Base-by-base conservation (phyloP, 2,113 vertebrate species). In the Parus major region DNA sequence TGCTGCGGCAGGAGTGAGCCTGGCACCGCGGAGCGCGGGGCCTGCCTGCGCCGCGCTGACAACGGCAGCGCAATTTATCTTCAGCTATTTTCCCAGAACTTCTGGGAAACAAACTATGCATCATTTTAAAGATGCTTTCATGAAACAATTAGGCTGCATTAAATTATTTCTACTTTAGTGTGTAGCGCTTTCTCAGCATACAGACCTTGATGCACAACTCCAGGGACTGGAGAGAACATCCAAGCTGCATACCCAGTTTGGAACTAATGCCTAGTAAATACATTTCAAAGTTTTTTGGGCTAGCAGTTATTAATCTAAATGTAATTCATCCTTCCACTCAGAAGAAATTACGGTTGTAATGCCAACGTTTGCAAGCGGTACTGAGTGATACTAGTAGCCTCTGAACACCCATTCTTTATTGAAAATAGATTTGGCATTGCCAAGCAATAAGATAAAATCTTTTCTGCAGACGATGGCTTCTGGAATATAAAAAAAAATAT, bases 341-440 rank as follows among this genome's bases (percentile, higher is more conserved):
- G 68, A 83, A 92, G 86, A 44, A 83, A 89, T 90, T 77, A 83
- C 52, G 7, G 41, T 64, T 79, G 69, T 93, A 88, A 84, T 4
- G 16, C 76, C 69, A 78, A 55, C 41, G 9, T 93, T 93, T 90
- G 76, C 85, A 93, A 90, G 85, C 69, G 64, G 57, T n/a, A 60
- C 73, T 86, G 86, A 94, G 76, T 53, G 79, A 92, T 90, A 55
- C 46, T 15, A 60, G 92, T 75, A 88, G 61, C 86, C 66, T 95
- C 93, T 71, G 61, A 83, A 68, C 69, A 69, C 56, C 46, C 36
- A 59, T 95, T 88, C 64, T 88, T 93, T 92, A 83, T 68, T 84
- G 92, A 84, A 90, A 94, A 95, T 56, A 88, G 65, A 90, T 94
- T 72, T 88, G 47, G 84, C n/a, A 80, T 61, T 94, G 87, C 87